A percentile compares a stretch with the other conserved stretches of the same genome.
These are phyloP conservation scores for Aricia artaxerxes DNA, from an alignment of 2,888 invertebrate species.

Conservation along the genomic window DNA sequence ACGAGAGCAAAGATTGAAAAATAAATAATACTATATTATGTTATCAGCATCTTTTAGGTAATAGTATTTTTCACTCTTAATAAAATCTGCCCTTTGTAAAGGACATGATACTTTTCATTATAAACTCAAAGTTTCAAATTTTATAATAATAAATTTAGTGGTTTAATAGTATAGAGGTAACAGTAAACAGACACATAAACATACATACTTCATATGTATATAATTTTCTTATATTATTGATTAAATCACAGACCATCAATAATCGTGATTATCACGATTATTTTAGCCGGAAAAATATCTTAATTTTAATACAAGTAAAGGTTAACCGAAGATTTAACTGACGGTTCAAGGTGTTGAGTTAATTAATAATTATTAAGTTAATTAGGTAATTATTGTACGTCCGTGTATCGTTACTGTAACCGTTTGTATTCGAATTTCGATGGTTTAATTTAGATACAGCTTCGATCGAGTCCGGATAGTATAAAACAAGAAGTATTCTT, in stretches of 20 bases:
- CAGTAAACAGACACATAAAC: no score
- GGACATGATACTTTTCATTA: no score
- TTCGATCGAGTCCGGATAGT: neutral
- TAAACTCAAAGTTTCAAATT: no score
- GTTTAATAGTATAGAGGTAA: no score
- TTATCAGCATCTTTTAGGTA: no score
- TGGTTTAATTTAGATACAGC: neutral
- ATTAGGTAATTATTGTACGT: conserved; percentile 16
- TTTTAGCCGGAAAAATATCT: neutral
- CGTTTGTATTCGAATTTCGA: neutral
- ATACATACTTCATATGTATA: no score
- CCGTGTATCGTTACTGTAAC: conserved; percentile 27
- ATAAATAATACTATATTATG: no score
- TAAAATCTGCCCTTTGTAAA: no score
- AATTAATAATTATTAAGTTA: conserved; percentile 22
- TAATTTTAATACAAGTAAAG: conserved; percentile 3
- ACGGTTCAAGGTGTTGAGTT: conserved; percentile 14
- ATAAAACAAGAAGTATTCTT: neutral
- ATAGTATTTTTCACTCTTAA: no score
- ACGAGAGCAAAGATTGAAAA: no score
- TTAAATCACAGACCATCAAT: neutral
- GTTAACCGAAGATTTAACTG: neutral
- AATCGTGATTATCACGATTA: neutral
- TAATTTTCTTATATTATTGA: neutral
- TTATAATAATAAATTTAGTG: no score